phyloP scores from a whole-genome alignment of 2,797 vertebrate species.

The Tokudaia muenninki region DNA sequence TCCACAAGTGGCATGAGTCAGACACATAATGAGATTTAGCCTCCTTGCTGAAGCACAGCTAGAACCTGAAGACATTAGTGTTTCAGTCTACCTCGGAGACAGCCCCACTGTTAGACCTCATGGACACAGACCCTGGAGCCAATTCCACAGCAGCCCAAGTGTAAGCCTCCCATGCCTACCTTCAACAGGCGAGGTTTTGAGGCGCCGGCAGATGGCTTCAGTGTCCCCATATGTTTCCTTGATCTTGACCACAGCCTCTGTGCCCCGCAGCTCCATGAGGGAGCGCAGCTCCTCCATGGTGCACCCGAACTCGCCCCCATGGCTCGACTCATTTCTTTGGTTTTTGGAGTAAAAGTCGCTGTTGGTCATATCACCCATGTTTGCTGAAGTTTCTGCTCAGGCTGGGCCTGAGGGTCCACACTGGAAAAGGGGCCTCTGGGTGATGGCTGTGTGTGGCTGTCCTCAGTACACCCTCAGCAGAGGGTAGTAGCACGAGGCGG shows the following conservation, averaged over 20 bases:
- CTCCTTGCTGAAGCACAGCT: neutral
- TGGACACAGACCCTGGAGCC: neutral
- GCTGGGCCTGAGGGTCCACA: constrained; percentile 61
- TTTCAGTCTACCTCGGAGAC: neutral
- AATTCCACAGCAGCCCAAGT: neutral
- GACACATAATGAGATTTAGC: neutral
- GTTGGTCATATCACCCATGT: constrained; percentile 99
- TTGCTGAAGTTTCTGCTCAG: constrained; percentile 87
- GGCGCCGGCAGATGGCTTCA: constrained; percentile 96
- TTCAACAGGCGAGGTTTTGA: constrained; percentile 97
- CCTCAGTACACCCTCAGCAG: constrained; percentile 64
- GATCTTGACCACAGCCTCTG: constrained; percentile 97
- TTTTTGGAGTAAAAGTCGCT: constrained; percentile 99
- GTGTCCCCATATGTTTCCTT: constrained; percentile 96
- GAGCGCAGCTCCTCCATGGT: constrained; percentile 96
- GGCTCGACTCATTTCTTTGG: constrained; percentile 97
- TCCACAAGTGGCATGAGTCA: neutral
- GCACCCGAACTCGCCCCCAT: constrained; percentile 95
- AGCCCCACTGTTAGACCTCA: neutral
- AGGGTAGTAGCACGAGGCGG: neutral
- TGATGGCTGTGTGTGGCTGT: constrained; percentile 23
- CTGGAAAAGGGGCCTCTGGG: constrained; percentile 29
- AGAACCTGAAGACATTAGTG: neutral
- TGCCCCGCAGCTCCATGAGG: constrained; percentile 98
- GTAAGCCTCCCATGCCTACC: constrained; percentile 88